A percentile compares a stretch with the other conserved stretches of the same genome.
These are phyloP conservation scores for Atrichornis clamosus DNA, from an alignment of 2,113 vertebrate species.

Conservation along the genomic window DNA sequence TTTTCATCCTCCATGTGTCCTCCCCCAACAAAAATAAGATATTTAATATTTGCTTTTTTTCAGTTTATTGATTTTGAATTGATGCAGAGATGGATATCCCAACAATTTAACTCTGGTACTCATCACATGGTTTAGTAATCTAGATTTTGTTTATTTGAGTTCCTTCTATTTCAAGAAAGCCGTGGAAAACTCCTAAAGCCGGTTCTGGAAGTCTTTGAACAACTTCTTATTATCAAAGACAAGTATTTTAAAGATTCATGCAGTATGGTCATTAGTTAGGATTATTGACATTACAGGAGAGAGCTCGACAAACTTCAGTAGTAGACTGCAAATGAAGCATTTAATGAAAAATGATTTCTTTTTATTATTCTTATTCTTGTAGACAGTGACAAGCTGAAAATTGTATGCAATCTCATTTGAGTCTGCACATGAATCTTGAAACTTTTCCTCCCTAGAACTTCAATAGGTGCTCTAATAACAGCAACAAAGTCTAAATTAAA, in stretches of 20 bases:
- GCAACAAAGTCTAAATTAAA: not conserved
- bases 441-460: not conserved
- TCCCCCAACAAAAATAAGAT: accelerated
- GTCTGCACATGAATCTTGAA: not conserved
- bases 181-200: not conserved
- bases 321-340: not conserved
- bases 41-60: not conserved
- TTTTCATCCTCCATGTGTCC: accelerated
- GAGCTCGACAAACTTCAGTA: not conserved
- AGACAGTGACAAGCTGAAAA: not conserved
- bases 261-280: not conserved
- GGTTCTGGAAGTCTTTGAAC: not conserved
- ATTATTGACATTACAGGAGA: not conserved
- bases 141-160: not conserved
- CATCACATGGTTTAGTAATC: not conserved
- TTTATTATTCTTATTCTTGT: not conserved
- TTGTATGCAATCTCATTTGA: not conserved
- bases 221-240: not conserved
- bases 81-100: not conserved
- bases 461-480: not conserved
- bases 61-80: not conserved
- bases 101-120: not conserved
- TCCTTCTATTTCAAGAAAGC: not conserved
- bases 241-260: not conserved
- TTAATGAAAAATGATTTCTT: not conserved